Percentiles rank a stretch among this genome's conserved stretches.
Evolutionary conservation across 2,113 vertebrate genomes (phyloP).

Genomic region (Charadrius vociferus): DNA sequence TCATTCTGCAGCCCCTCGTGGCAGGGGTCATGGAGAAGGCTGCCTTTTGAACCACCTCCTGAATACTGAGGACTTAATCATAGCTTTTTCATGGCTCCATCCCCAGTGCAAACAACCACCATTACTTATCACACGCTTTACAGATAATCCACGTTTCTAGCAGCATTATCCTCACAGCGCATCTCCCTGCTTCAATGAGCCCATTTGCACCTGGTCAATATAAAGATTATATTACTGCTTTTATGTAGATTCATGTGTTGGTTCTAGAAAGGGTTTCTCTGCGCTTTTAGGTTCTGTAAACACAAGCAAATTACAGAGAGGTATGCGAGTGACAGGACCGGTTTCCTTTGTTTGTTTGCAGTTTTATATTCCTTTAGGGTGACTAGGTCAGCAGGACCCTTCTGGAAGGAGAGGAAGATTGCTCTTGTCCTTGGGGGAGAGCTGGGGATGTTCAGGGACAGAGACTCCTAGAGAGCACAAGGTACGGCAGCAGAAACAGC

Average conservation of each 20-base stretch:
- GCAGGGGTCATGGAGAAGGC: background rate
- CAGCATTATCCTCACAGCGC: background rate
- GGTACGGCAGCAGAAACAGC: background rate
- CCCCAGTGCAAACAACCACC: background rate
- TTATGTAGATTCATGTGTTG: background rate
- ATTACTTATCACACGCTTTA: fast-evolving
- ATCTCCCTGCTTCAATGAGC: background rate
- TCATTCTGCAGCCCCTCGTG: background rate
- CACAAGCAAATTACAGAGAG: background rate
- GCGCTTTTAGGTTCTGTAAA: background rate
- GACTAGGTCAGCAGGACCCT: background rate
- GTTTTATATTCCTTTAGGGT: background rate
- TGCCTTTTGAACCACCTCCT: background rate
- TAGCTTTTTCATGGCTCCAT: background rate
- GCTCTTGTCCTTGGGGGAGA: background rate
- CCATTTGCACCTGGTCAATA: background rate
- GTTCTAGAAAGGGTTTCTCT: background rate
- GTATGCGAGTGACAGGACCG: background rate
- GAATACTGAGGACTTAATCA: background rate
- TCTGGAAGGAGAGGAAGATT: background rate
- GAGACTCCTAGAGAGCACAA: background rate
- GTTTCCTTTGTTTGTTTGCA: background rate
- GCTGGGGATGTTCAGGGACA: background rate
- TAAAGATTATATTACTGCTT: background rate
- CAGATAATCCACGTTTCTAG: background rate